Conservation (phyloP, 2,888 invertebrate species). For the Drosophila neonasuta region DNA sequence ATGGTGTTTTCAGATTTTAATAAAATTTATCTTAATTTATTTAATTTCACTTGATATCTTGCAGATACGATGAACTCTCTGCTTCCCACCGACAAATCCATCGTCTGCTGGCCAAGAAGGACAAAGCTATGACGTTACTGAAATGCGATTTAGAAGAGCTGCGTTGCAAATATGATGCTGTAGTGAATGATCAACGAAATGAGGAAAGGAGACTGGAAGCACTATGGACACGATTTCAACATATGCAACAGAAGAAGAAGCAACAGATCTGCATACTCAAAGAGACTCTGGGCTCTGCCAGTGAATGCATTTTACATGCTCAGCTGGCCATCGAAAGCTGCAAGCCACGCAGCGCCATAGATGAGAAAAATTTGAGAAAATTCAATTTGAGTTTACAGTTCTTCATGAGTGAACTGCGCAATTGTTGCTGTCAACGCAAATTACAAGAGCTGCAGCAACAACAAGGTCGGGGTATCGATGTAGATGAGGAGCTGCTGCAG, state of each 20-base stretch:
- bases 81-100: constrained; percentile 74
- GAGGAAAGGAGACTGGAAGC: constrained; percentile 69
- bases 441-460: constrained; percentile 34
- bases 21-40: background rate
- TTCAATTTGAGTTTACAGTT: constrained; percentile 70
- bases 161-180: constrained; percentile 69
- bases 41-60: background rate
- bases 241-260: constrained; percentile 73
- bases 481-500: constrained; percentile 5
- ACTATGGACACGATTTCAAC: constrained; percentile 71
- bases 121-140: constrained; percentile 63
- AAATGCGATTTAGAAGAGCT: constrained; percentile 72
- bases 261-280: constrained; percentile 70
- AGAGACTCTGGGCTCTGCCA: constrained; percentile 70
- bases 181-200: constrained; percentile 69
- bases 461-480: constrained; percentile 11
- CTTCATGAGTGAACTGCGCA: constrained; percentile 64
- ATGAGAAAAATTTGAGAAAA: constrained; percentile 28
- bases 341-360: constrained; percentile 20
- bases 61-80: constrained; percentile 77
- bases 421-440: constrained; percentile 45
- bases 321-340: constrained; percentile 56
- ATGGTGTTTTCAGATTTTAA: no score
- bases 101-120: constrained; percentile 75
- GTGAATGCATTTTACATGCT: constrained; percentile 70